Conservation (phyloP, 2,888 invertebrate genomes). For the Andrena hattorfiana region DNA sequence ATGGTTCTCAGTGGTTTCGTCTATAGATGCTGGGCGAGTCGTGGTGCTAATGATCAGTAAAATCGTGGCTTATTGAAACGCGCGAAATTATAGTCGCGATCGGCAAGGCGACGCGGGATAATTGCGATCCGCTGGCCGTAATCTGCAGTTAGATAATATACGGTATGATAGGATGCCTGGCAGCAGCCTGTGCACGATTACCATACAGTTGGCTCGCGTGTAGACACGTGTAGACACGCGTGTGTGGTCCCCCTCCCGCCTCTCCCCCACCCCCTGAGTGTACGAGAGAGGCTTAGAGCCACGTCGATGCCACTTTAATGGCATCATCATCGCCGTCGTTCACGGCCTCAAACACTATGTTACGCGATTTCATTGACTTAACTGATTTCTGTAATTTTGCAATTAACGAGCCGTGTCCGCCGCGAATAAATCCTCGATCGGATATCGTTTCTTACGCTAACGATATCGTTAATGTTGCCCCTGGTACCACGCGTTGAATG, state of each 20-base stretch:
- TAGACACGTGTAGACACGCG: constrained; percentile 39
- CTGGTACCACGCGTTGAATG: constrained; percentile 9
- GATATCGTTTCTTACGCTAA: constrained; percentile 33
- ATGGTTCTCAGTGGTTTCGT: background rate
- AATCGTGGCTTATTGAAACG: constrained; percentile 81
- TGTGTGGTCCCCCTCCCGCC: constrained; percentile 6
- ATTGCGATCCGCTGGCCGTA: constrained; percentile 77
- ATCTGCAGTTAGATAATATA: constrained; percentile 79
- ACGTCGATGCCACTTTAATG: constrained; percentile 68
- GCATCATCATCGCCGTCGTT: constrained; percentile 66
- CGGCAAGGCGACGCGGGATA: constrained; percentile 70
- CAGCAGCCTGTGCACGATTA: constrained; percentile 74
- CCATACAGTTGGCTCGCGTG: constrained; percentile 70
- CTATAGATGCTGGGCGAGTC: background rate
- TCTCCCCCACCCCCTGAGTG: background rate
- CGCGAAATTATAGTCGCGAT: constrained; percentile 76
- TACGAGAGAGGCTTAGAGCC: constrained; percentile 10
- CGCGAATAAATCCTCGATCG: constrained; percentile 57
- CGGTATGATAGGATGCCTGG: constrained; percentile 75
- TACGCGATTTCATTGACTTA: constrained; percentile 57
- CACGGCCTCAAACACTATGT: constrained; percentile 49
- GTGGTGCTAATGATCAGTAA: constrained; percentile 78
- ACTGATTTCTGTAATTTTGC: constrained; percentile 57
- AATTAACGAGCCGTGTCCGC: constrained; percentile 53
- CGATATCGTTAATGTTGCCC: constrained; percentile 33